Evolutionary conservation across 2,797 vertebrate species (phyloP), one percentile per base, ranked within the genome.

Genomic region (Pristis pectinata): DNA sequence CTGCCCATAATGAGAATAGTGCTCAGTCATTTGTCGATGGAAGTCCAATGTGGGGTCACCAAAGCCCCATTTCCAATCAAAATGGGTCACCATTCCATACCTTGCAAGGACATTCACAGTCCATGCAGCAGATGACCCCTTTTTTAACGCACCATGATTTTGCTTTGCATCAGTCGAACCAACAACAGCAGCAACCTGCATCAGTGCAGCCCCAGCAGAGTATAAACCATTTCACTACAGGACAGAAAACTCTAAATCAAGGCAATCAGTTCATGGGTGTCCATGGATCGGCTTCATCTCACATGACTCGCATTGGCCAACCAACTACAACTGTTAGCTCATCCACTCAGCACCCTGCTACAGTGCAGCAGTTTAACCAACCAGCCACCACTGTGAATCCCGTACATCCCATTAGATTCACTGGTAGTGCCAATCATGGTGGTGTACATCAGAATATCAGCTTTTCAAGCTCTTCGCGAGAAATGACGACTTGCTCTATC

Each of bases 1-100:
- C 97, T 95, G 97, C 41, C 44, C 70, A 94, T 53, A 76, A 76
- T 76, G 92, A 94, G 17, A 76, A 41, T 94, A 76, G 67, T 56
- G 92, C 67, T 24, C 92, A 94, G 24, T 53, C 92, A 8, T 94
- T 97, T 95, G 96, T 96, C 72, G 97, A 98, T 96, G 98, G 98
- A 93, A 99, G 98, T 96, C 98, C 98, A 70, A 98, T 99, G 98
- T 99, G 99, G 99, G 98, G 98, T 94, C 98, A 98, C 96, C 98
- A 99, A 93, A 97, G 97, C 95, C 95, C 97, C 95, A 96, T 97
- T 96, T 96, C 97, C 0, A 98, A 98, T 97, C 98, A 98, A 96
- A 98, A 98, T 96, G 98, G 98, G 87, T 98, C 98, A 95, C 97
- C 98, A 94, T 99, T 98, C 96, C 98, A 99, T 95, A 97, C 95